Percentiles rank a stretch among this genome's conserved stretches.
Evolutionary conservation across 2,797 vertebrate species (phyloP).

Genomic region (Gorsachius magnificus): DNA sequence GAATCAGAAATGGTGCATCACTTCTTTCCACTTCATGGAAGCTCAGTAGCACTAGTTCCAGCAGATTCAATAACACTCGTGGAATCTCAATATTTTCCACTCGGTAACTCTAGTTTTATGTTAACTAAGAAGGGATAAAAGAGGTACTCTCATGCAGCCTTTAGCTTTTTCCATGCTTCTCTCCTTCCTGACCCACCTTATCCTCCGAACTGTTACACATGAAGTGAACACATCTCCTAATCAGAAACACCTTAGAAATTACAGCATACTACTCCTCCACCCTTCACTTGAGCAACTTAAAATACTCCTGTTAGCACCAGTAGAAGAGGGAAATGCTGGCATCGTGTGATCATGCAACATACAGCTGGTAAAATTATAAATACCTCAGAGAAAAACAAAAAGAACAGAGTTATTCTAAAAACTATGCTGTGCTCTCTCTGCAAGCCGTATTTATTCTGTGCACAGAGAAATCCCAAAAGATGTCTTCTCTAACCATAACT

Average conservation of each 20-base stretch:
- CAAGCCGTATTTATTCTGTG: background rate
- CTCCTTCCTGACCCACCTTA: background rate
- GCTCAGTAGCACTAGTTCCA: background rate
- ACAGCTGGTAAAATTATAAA: background rate
- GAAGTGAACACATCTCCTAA: constrained; percentile 6
- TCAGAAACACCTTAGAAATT: constrained; percentile 53
- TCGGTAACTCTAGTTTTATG: background rate
- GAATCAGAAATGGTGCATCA: accelerated
- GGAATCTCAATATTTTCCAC: background rate
- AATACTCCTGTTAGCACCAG: constrained; percentile 12
- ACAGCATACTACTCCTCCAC: constrained; percentile 3
- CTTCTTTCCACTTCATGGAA: background rate
- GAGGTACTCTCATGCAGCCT: background rate
- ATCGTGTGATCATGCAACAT: background rate
- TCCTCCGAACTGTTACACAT: background rate
- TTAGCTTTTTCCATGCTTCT: background rate
- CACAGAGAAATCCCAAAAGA: background rate
- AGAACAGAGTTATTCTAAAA: background rate
- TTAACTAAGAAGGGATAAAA: background rate
- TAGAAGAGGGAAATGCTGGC: background rate
- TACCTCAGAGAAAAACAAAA: background rate
- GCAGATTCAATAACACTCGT: background rate
- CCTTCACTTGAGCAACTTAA: background rate
- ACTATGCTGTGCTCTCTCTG: background rate
- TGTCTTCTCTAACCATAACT: background rate